These are phyloP conservation scores for Rambutsinella grinnellia DNA, from an alignment of 2,888 invertebrate genomes.

Conservation along the genomic window DNA sequence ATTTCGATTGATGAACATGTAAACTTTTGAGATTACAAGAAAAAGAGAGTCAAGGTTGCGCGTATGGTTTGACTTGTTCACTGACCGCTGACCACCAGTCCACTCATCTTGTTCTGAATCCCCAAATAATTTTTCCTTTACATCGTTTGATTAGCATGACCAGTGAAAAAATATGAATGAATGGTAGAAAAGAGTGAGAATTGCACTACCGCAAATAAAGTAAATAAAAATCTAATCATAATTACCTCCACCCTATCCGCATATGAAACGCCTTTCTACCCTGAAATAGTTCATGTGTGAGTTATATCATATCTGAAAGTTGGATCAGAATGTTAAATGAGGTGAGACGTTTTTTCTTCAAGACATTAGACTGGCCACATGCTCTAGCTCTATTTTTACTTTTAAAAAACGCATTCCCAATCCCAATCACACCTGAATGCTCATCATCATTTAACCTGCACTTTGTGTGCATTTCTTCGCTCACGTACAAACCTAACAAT, in stretches of 20 bases:
- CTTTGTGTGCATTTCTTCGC: too few relatives aligned
- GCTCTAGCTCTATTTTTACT: not conserved
- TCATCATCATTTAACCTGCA: not conserved
- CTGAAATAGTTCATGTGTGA: not conserved
- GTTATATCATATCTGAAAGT: slow-evolving; percentile 30
- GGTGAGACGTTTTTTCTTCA: slow-evolving; percentile 18
- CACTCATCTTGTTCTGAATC: not conserved
- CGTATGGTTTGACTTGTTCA: not conserved
- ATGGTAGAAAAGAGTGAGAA: too few relatives aligned
- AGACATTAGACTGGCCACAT: not conserved
- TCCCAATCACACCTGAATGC: not conserved
- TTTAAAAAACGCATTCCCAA: not conserved
- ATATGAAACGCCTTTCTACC: too few relatives aligned
- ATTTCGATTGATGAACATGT: not conserved
- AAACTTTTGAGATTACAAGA: too few relatives aligned
- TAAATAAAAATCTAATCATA: not conserved
- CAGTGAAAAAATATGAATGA: not conserved
- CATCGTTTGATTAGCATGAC: not conserved
- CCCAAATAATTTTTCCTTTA: not conserved
- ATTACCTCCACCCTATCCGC: not conserved
- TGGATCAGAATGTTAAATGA: slow-evolving; percentile 50
- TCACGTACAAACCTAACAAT: not conserved
- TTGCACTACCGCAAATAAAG: not conserved
- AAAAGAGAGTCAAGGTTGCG: not conserved
- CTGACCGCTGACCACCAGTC: not conserved